Base-by-base conservation (phyloP, 2,113 vertebrate species). In the Rhabdornis inornatus region DNA sequence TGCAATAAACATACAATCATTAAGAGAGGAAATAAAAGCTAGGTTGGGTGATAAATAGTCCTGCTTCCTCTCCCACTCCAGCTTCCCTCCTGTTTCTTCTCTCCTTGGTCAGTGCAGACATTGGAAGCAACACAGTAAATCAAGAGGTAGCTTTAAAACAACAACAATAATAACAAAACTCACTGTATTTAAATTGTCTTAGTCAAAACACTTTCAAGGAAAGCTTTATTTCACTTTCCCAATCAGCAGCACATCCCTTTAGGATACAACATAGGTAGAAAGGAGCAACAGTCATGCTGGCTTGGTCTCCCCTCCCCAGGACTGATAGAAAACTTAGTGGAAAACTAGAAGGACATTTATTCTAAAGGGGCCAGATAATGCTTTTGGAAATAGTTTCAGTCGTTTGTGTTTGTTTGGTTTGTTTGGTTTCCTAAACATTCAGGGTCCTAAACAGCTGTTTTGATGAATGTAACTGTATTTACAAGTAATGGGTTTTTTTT, bases 21-120 rank as follows among this genome's bases (percentile, higher is more conserved):
- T 95, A 94, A 84, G 92, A 95, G 47, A 96, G 91, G 78, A 96
- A 97, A 96, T 86, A 81, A 66, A 87, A 87, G 75, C 93, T 92
- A 86, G 93, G 72, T 91, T 91, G 49, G 64, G 85, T 92, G 89
- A 84, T 68, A 96, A 94, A 90, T 87, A 89, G 37, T 90, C 59
- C 82, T 70, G 78, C 64, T 89, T 81, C 30, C 10, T 87, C 81
- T 96, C 68, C 64, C 37, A 68, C n/a, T 85, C 25, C 66, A 71
- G 33, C 35, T 61, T 92, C 31, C 25, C 69, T 75, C 52, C 83
- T 84, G 49, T 80, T 97, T 90, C 92, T 87, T 66, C 37, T 76
- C 53, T 90, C 19, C 14, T 72, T 79, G 83, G 81, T 87, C 81
- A 75, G 44, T 42, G n/a, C 25, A 87, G 69, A 87, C 21, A 33